Base-by-base conservation (phyloP, 2,888 invertebrate species). In the Orchesellides sinensis region DNA sequence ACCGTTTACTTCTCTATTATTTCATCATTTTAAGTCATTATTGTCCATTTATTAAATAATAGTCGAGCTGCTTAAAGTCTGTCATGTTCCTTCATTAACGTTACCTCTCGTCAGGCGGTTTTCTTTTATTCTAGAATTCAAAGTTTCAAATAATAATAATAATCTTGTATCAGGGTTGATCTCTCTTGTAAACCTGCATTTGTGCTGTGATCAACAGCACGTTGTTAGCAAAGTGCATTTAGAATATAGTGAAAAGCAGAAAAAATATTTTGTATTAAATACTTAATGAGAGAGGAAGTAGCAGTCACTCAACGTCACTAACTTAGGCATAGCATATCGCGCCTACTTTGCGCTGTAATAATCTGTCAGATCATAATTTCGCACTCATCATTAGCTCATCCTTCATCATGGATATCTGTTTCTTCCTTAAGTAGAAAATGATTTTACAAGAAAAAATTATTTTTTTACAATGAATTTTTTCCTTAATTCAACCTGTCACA, bases 401-500 rank as follows among this genome's bases (percentile, higher is more conserved):
- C 23, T 29, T 59, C 23, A 5, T 29, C 3, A 29, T 6, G 2
- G 17, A 14, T 47, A 72, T 61, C 23, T 10, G n/a, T 63, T 35
- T 74, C 52, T 35, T 74, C 63, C 49, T 54, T 65, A 74, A 65
- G 52, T 25, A 40, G 54, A 61, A 8, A 61, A 29, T 61, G 40
- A 40, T 72, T 63, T 63, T 72, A 19, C 6, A 74, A 29, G 47
- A 61, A 61, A 72, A 54, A 59, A 72, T 32, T 56, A n/a, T 23
- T 21, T 73, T 49, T 63, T 73, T 61, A 17, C n/a, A n/a, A n/a
- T 66, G 35, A 40, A 45, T 63, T 72, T 54, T 63, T 14, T 29
- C n/a, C n/a, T 40, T 65, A 29, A 73, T 65, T 63, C 52, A 32
- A 54, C 8, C 54, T 49, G 74, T 54, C 74, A 65, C 73, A 61